These are phyloP conservation scores for Steinernema feltiae DNA, from an alignment of 1,140 invertebrate species.

Conservation along the genomic window DNA sequence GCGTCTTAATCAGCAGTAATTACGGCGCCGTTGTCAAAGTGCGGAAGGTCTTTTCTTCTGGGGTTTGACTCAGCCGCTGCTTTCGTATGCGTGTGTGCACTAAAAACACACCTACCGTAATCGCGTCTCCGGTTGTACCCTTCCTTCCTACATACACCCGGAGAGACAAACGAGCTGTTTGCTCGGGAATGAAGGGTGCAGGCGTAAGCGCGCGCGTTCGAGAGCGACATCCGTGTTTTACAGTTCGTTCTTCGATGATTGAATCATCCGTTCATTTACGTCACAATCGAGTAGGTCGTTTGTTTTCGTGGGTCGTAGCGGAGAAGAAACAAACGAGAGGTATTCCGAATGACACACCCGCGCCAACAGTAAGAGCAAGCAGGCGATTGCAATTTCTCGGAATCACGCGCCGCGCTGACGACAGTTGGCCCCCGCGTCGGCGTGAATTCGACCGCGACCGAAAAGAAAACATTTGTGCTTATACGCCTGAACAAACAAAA, in stretches of 20 bases:
- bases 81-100: not conserved
- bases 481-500: not conserved
- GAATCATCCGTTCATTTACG: not conserved
- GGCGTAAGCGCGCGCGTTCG: not conserved
- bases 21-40: not conserved
- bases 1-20: not conserved
- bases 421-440: not conserved
- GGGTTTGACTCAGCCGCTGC: no score
- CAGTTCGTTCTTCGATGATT: not conserved
- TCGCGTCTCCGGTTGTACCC: not conserved
- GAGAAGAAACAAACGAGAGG: not conserved
- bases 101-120: constrained; percentile 4
- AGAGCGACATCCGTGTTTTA: not conserved
- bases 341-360: not conserved
- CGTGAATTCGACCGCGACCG: not conserved
- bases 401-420: not conserved
- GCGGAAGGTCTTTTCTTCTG: not conserved
- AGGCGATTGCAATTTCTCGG: constrained; percentile 8
- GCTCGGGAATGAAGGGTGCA: not conserved
- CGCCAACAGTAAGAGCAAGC: not conserved
- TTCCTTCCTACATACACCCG: no score
- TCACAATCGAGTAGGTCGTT: constrained; percentile 1
- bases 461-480: not conserved
- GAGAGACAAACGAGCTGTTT: not conserved
- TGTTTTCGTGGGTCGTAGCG: not conserved